Evolutionary conservation across 2,797 vertebrate species (phyloP).

Genomic region (Sparidentex hasta): DNA sequence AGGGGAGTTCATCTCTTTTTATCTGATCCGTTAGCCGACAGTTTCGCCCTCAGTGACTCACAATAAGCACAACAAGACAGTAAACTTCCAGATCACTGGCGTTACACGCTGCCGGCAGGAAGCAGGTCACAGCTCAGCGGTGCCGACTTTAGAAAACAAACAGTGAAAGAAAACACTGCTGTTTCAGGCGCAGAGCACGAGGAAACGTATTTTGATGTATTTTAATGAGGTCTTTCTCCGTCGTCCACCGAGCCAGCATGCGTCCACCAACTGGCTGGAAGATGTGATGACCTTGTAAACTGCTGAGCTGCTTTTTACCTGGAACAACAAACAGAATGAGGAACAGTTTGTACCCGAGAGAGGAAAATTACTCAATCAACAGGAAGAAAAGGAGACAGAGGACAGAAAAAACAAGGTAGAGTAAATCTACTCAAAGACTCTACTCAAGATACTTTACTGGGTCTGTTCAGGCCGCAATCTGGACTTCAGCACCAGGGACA

Average conservation of each 20-base stretch:
- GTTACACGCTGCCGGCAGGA: conserved; percentile 19
- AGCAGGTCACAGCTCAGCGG: conserved; percentile 25
- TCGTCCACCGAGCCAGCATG: background rate
- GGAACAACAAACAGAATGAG: background rate
- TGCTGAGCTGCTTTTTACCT: background rate
- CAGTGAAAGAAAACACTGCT: background rate
- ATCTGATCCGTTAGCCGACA: background rate
- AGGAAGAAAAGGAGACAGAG: background rate
- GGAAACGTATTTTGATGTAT: background rate
- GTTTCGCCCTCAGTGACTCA: conserved; percentile 8
- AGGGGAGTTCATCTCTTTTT: background rate
- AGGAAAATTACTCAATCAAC: background rate
- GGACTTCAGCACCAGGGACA: no score
- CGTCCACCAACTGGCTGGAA: no score
- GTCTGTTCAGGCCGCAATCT: no score
- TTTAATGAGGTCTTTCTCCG: background rate
- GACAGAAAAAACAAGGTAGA: background rate
- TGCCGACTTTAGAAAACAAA: background rate
- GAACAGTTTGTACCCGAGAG: background rate
- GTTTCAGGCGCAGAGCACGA: background rate
- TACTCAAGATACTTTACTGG: no score
- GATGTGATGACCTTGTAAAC: background rate
- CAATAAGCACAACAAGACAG: background rate
- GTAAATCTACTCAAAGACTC: no score
- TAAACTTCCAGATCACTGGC: background rate